Conservation (phyloP, 2,797 vertebrate genomes). For the Eospalax fontanierii region DNA sequence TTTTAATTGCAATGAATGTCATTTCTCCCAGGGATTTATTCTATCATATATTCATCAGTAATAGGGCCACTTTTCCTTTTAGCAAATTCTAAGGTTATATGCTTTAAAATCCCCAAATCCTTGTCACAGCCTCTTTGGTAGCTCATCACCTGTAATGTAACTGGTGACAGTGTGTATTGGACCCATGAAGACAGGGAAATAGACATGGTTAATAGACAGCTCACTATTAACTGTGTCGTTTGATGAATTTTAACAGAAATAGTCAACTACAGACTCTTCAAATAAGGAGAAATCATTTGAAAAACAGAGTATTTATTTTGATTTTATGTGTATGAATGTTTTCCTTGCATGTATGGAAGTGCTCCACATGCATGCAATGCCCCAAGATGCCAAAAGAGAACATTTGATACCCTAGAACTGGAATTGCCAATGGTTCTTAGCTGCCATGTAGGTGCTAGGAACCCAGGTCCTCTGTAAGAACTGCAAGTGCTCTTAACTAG, state of each 20-base stretch:
- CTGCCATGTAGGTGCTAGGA: too few relatives aligned
- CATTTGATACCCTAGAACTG: too few relatives aligned
- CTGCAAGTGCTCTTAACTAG: too few relatives aligned
- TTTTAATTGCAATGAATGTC: constrained; percentile 43
- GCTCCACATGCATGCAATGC: too few relatives aligned
- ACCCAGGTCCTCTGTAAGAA: too few relatives aligned
- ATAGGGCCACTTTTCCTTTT: constrained; percentile 51
- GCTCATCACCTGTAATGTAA: background rate
- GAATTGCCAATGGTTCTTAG: too few relatives aligned
- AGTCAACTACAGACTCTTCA: constrained; percentile 7
- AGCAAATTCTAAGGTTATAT: background rate
- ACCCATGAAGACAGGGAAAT: constrained; percentile 18
- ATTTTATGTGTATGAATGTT: too few relatives aligned
- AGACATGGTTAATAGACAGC: too few relatives aligned
- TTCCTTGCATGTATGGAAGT: too few relatives aligned
- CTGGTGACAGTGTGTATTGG: background rate
- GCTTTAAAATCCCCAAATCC: background rate
- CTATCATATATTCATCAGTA: constrained; percentile 45
- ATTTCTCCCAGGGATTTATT: constrained; percentile 56
- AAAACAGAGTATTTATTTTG: background rate
- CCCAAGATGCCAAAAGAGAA: too few relatives aligned
- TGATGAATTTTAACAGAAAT: background rate
- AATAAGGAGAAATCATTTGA: constrained; percentile 51
- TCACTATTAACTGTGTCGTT: background rate
- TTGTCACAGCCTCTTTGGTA: constrained; percentile 7